Evolutionary conservation across 2,113 vertebrate species (phyloP).

Genomic region (Gobius niger): DNA sequence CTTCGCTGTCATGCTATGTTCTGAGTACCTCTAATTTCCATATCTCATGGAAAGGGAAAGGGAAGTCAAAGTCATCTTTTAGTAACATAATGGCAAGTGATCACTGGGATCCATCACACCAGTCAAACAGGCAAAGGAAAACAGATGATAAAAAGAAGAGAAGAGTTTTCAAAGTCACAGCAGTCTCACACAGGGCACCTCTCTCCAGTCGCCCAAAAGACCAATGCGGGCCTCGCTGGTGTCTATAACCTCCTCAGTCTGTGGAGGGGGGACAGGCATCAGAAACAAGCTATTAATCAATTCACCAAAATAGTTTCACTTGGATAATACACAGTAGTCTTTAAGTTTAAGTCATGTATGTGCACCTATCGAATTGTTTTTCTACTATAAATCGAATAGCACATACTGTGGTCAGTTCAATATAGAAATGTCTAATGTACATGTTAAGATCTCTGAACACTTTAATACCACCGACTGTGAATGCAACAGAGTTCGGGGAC

Average conservation of each 20-base stretch:
- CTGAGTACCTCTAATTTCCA: no score
- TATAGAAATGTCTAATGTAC: no score
- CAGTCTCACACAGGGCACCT: conserved; percentile 79
- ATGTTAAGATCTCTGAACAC: no score
- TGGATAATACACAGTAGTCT: not conserved
- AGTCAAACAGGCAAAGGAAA: conserved; percentile 13
- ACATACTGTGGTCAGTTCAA: no score
- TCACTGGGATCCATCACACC: not conserved
- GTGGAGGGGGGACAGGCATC: conserved; percentile 50
- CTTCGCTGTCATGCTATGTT: no score
- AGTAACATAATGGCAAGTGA: not conserved
- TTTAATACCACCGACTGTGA: not conserved
- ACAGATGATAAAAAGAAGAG: conserved; percentile 17
- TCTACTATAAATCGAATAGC: not conserved
- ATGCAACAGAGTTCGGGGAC: not conserved
- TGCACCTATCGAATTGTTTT: not conserved
- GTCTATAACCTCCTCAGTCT: conserved; percentile 80
- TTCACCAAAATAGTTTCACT: not conserved
- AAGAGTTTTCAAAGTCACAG: conserved; percentile 44
- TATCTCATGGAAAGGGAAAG: no score
- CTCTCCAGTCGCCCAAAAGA: conserved; percentile 83
- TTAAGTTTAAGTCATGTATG: no score
- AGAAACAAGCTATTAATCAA: conserved; percentile 13
- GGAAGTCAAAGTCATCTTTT: no score
- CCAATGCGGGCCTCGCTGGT: conserved; percentile 81